These are phyloP conservation scores for Sesamia nonagrioides DNA, from an alignment of 1,140 invertebrate genomes.

Conservation along the genomic window DNA sequence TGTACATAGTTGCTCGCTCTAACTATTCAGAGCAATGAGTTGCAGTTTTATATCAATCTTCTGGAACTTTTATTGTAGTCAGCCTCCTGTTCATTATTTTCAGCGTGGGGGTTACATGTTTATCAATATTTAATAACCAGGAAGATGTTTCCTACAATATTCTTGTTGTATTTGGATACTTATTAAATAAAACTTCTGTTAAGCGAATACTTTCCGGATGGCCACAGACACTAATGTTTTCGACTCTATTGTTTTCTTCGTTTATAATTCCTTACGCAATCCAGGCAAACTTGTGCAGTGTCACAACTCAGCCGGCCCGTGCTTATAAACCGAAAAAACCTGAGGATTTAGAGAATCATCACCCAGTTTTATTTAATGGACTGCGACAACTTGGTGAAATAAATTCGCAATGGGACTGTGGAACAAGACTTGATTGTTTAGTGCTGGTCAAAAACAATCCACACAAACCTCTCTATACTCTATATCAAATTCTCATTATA, in stretches of 20 bases:
- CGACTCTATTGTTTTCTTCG: conserved; percentile 45
- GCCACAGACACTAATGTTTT: conserved; percentile 42
- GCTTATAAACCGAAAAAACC: conserved; percentile 37
- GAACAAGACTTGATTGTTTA: conserved; percentile 25
- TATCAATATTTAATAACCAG: conserved; percentile 3
- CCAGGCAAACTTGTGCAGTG: conserved; percentile 31
- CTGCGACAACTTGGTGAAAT: background rate
- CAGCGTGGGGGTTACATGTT: background rate
- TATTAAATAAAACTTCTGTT: conserved; percentile 48
- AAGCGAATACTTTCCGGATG: conserved; percentile 22
- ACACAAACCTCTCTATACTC: conserved; percentile 23
- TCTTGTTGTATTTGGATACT: conserved; percentile 56
- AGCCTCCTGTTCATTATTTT: background rate
- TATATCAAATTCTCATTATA: background rate
- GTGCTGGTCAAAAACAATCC: conserved; percentile 22
- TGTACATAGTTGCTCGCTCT: conserved; percentile 41
- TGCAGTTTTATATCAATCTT: conserved; percentile 18
- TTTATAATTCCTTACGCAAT: conserved; percentile 47
- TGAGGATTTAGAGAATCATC: conserved; percentile 34
- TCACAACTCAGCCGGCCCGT: conserved; percentile 44
- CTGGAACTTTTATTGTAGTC: background rate
- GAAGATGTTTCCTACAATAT: conserved; percentile 45
- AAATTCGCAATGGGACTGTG: background rate
- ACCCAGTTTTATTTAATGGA: background rate
- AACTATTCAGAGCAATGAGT: conserved; percentile 39